Conservation (phyloP, 2,113 vertebrate genomes). For the Vireo altiloquus region DNA sequence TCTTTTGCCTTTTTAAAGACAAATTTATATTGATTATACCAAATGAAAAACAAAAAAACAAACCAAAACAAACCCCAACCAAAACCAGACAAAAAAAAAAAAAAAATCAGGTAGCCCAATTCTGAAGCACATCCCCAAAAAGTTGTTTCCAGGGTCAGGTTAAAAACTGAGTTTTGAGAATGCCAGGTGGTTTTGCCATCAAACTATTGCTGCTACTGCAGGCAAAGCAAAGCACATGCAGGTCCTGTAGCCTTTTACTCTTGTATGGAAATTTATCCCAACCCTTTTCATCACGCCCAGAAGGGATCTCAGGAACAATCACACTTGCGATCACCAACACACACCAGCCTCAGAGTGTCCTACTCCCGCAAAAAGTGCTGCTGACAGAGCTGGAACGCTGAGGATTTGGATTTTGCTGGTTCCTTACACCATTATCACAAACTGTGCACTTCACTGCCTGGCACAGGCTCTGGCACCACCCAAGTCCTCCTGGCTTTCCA, state of each 20-base stretch:
- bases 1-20: not conserved
- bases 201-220: not conserved
- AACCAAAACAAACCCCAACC: too few species aligned
- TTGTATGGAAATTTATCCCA: not conserved
- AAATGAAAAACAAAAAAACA: not conserved
- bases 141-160: not conserved
- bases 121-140: not conserved
- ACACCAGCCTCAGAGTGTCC: not conserved
- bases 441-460: not conserved
- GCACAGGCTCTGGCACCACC: not conserved
- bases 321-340: not conserved
- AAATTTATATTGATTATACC: not conserved
- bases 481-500: not conserved
- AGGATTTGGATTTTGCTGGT: not conserved
- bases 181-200: not conserved
- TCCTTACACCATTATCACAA: not conserved
- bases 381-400: not conserved
- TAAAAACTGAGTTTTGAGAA: not conserved
- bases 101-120: not conserved
- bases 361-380: not conserved
- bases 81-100: too few species aligned
- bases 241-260: not conserved
- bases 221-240: not conserved
- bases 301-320: not conserved
- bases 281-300: not conserved